Evolutionary conservation across 2,113 vertebrate species (phyloP), one percentile per base, ranked within the genome.

Genomic region (Propithecus coquereli): DNA sequence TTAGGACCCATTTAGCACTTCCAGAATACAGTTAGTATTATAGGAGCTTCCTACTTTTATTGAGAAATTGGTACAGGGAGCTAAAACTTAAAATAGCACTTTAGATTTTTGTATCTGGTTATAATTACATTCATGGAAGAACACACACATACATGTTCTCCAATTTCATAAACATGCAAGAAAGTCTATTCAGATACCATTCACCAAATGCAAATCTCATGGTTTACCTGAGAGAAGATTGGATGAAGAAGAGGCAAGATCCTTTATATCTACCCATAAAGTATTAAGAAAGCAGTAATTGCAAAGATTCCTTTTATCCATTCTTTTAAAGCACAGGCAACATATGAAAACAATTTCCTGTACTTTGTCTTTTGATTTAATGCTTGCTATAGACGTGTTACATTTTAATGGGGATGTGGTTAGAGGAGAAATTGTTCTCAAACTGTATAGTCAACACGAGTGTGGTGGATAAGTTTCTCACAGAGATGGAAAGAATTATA

Each of bases 311-410:
- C 57, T 57, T 57, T 93, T 32, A 63, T 79, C 70, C 47, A 47
- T 34, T 12, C 30, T 95, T 90, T 40, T 70, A 86, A 95, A 80
- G 80, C 43, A 27, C 20, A 92, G 86, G 59, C 14, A 68, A 92
- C 17, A 22, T 52, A 73, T 87, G 73, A 96, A 91, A 91, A 94
- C 54, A 73, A 83, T 98, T 95, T 87, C 47, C 73, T 76, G 2
- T 45, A 16, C 47, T 96, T 57, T 95, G 96, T 97, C 63, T 96
- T 98, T 97, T 91, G 82, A 98, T 94, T 97, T 90, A 90, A 68
- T 90, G 84, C 90, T 97, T 70, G 59, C 23, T 94, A n/a, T 84
- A 80, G 79, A 96, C 70, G 12, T 95, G 61, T 79, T 97, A 30
- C 63, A 57, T 91, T 98, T 98, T 84, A 95, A 91, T 97, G 79